Evolutionary conservation across 1,140 invertebrate genomes (phyloP).

Genomic region (Platyura marginata): DNA sequence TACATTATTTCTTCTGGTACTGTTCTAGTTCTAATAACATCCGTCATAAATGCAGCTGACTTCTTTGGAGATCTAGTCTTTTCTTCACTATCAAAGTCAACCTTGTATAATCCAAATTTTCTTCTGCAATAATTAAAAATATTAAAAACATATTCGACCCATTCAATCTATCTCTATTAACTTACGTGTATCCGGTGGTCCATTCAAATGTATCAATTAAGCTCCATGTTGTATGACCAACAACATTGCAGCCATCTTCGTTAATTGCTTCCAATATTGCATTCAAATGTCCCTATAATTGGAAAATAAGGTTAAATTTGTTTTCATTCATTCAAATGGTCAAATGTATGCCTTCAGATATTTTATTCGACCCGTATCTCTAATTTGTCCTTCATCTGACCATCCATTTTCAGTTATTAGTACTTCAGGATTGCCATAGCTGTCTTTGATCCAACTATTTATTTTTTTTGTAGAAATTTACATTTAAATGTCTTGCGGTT

Average conservation of each 20-base stretch:
- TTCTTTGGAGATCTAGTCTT: neutral
- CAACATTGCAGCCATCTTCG: neutral
- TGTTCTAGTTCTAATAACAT: neutral
- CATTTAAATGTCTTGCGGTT: constrained; percentile 8
- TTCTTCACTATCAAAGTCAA: constrained; percentile 1
- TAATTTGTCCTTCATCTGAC: constrained; percentile 27
- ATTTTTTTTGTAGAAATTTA: constrained; percentile 12
- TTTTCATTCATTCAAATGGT: no score
- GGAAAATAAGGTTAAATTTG: no score
- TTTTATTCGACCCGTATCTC: constrained; percentile 30
- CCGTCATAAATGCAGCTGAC: neutral
- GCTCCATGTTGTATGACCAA: constrained; percentile 32
- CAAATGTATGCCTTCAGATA: constrained; percentile 15
- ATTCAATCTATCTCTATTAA: no score
- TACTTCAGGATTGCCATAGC: constrained; percentile 38
- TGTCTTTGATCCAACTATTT: constrained; percentile 34
- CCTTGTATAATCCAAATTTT: constrained; percentile 9
- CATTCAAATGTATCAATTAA: constrained; percentile 70
- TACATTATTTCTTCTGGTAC: no score
- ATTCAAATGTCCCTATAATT: constrained; percentile 6
- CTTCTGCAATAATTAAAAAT: constrained; percentile 5
- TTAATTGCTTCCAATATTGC: neutral
- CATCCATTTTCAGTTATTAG: constrained; percentile 54
- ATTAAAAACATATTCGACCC: no score
- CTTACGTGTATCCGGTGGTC: constrained; percentile 40